Evolutionary conservation across 2,797 vertebrate species (phyloP), one percentile per base, ranked within the genome.

Genomic region (Peromyscus aztecus): DNA sequence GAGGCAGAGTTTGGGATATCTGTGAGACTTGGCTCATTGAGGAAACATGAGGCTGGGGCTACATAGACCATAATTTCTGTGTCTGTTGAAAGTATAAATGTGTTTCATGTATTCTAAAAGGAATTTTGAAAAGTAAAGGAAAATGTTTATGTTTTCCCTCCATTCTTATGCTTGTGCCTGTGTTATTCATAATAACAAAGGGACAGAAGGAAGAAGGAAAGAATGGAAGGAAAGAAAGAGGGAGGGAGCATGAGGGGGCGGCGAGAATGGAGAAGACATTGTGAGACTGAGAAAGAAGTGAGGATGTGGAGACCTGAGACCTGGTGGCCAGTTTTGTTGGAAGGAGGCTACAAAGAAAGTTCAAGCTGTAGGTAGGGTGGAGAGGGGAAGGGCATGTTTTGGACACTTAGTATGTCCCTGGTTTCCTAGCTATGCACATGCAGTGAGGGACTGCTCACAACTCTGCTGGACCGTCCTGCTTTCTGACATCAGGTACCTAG

Each of bases 121-220:
- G 49, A 55, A n/a, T 76, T 55, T 46, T 55, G 49, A 73, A 76
- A 27, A 31, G 49, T 63, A 91, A 91, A 98, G 90, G 65, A 10
- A 82, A 95, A 97, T 85, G 81, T 49, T 19, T 34, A 9, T 29
- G 4, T 4, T 65, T 57, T 12, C 2, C 37, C 71, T 91, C 69
- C 77, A n/a, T 24, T 81, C 67, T 55, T 49, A 27, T 34, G 29
- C 23, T 34, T 34, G 6, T 4, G 1, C 9, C 6, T 29, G 11
- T 29, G 16, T 49, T 17, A 12, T 65, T 27, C 71, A n/a, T 43
- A 78, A 78, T 63, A 52, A 43, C 34, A 49, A 9, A 84, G 23
- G 24, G 9, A 13, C 37, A 57, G 23, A 43, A 0, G 7, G 31
- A 61, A 75, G 69, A 34, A 73, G 11, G 27, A 40, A 55, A 55